Conservation (phyloP, 2,113 vertebrate genomes). For the Tursiops truncatus region DNA sequence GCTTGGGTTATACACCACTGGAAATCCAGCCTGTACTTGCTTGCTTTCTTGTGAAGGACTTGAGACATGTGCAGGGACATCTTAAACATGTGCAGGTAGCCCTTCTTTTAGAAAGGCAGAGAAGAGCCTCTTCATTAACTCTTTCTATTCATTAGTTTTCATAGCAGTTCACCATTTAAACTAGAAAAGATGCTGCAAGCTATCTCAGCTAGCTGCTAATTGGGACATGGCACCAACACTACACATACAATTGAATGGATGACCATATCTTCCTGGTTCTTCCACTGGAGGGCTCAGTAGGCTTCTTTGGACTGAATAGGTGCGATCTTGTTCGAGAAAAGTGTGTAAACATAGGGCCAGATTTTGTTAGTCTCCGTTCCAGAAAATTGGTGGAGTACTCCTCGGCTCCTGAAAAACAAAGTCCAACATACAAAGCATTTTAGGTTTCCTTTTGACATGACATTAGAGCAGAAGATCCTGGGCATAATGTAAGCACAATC, state of each 20-base stretch:
- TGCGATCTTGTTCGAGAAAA: conserved; percentile 91
- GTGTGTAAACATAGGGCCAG: conserved; percentile 95
- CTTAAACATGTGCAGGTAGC: background rate
- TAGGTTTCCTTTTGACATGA: background rate
- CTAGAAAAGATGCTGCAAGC: conserved; percentile 43
- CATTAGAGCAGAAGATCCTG: background rate
- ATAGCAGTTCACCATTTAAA: background rate
- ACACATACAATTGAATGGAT: conserved; percentile 9
- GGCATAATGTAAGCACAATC: background rate
- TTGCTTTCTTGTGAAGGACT: conserved; percentile 4
- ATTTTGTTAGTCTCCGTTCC: conserved; percentile 98
- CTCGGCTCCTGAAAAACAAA: conserved; percentile 88
- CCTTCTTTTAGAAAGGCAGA: background rate
- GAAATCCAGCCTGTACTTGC: background rate
- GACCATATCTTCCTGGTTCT: conserved; percentile 56
- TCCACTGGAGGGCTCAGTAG: conserved; percentile 66
- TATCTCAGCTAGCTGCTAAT: background rate
- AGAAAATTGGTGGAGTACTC: conserved; percentile 95
- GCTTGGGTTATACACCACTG: background rate
- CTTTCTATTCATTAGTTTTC: background rate
- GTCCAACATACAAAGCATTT: background rate
- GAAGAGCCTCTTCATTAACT: background rate
- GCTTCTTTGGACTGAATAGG: conserved; percentile 81
- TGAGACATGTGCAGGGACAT: background rate
- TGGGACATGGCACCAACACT: conserved; percentile 65